phyloP scores from a whole-genome alignment of 2,888 invertebrate species.

The Spisula solida region DNA sequence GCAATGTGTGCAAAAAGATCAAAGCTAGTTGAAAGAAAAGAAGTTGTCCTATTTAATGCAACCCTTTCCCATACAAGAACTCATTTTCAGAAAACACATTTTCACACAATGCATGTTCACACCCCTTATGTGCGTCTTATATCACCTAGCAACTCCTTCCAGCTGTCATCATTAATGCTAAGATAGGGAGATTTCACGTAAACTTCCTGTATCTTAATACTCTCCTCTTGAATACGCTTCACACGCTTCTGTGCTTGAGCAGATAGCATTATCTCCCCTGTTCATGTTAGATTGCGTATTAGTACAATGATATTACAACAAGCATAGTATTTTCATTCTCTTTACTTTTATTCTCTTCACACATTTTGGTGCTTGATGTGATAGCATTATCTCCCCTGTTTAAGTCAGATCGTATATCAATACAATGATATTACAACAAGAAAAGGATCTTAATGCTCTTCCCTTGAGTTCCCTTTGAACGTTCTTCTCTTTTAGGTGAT shows the following conservation, averaged over 20 bases:
- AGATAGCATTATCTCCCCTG: constrained; percentile 62
- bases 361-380: too few species aligned
- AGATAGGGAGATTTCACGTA: constrained; percentile 58
- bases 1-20: background rate
- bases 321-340: too few species aligned
- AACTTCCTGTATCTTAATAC: constrained; percentile 65
- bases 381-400: too few species aligned
- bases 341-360: too few species aligned
- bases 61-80: too few species aligned
- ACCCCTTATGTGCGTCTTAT: background rate
- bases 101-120: too few species aligned
- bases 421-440: too few species aligned
- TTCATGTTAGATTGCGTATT: background rate
- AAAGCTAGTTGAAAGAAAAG: background rate
- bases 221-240: constrained; percentile 66
- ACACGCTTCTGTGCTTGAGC: constrained; percentile 57
- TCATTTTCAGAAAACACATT: too few species aligned
- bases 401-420: too few species aligned
- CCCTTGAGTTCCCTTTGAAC: too few species aligned
- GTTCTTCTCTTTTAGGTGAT: too few species aligned
- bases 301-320: background rate
- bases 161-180: constrained; percentile 42
- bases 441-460: too few species aligned
- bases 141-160: constrained; percentile 65
- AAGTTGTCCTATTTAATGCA: background rate